Base-by-base conservation (phyloP, 2,797 vertebrate genomes). In the Chelon auratus region DNA sequence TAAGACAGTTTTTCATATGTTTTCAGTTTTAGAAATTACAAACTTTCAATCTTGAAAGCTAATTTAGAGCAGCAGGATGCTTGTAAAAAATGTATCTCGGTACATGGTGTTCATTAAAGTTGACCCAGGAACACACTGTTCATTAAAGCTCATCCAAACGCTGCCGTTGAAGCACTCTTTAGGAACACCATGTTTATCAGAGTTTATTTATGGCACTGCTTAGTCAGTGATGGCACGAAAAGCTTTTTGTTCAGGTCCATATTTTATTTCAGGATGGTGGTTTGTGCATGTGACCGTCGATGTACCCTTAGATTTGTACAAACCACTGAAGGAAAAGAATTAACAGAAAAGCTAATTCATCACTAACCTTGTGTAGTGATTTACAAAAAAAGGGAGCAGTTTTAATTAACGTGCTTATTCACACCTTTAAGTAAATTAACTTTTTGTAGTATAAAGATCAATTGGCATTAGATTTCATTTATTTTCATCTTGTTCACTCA, bases 21-120 rank as follows among this genome's bases (percentile, higher is more conserved):
- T 4, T 33, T 43, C 6, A 18, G 9, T 66, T 56, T 36, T 8
- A 47, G 15, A n/a, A 57, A 33, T 26, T 40, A 22, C 37, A 39
- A 22, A n/a, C 11, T 26, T 45, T 18, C 43, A 57, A 18, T 48
- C 18, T n/a, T 26, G 20, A 59, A 37, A 55, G n/a, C 67, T 67
- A 15, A 67, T 61, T n/a, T 48, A 40, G 18, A 45, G 17, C 15
- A n/a, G 43, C 43, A 22, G 12, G 30, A 62, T 51, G 42, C 43
- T 18, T 62, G 57, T 66, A 2, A n/a, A 43, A 22, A 6, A 26
- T 17, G 0, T 43, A 42, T 42, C 24, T 26, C 13, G 20, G 37
- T 24, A 22, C 56, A 45, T 15, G 15, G 7, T 1, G 43, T 45
- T 17, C 43, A 45, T 45, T n/a, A 45, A 45, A 22, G 13, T 18